These are phyloP conservation scores for Hirtodrosophila duncani DNA, from an alignment of 2,888 invertebrate genomes.

Conservation along the genomic window DNA sequence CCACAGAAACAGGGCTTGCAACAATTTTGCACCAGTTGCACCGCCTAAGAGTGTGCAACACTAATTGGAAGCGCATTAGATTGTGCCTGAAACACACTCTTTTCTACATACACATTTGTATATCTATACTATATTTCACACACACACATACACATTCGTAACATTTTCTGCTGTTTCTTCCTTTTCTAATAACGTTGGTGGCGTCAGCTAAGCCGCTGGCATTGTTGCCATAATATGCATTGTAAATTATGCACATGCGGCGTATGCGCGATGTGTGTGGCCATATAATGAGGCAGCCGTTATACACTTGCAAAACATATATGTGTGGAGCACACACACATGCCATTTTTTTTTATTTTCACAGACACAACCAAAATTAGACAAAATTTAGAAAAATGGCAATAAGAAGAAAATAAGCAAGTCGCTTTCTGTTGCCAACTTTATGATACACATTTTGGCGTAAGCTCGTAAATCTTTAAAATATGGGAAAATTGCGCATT, in stretches of 20 bases:
- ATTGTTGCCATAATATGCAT: conserved; percentile 37
- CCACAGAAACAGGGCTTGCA: no score
- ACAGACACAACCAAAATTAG: conserved; percentile 21
- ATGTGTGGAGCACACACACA: not conserved
- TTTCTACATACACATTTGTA: not conserved
- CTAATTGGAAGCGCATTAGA: conserved; percentile 23
- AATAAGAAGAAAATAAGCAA: no score
- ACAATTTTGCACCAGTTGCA: no score
- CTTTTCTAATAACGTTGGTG: conserved; percentile 8
- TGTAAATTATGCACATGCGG: conserved; percentile 45
- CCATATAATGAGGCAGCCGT: conserved; percentile 35
- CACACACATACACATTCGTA: no score
- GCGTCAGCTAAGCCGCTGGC: not conserved
- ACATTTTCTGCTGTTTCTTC: no score
- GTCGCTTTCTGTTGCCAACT: conserved; percentile 40
- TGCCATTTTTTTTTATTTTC: not conserved
- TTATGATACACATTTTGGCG: conserved; percentile 47
- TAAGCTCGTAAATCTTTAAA: conserved; percentile 59
- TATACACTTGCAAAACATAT: conserved; percentile 23
- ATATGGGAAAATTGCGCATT: conserved; percentile 55
- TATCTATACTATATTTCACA: no score
- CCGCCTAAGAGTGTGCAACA: not conserved
- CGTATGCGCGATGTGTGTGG: conserved; percentile 39
- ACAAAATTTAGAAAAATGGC: no score
- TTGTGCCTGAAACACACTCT: not conserved